Conservation (phyloP, 2,888 invertebrate species). For the Drosophila robusta region DNA sequence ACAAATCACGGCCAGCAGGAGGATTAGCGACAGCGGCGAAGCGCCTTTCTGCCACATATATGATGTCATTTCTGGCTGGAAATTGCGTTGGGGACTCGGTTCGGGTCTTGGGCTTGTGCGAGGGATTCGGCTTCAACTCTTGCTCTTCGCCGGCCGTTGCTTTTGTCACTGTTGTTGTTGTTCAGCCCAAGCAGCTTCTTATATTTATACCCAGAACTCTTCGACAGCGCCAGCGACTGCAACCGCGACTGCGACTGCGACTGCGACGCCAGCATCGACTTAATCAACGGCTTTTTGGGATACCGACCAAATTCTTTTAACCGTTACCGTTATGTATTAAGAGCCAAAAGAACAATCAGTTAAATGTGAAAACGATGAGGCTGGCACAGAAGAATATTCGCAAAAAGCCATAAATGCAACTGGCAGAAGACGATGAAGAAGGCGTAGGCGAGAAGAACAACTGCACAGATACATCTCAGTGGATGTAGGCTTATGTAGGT, state of each 20-base stretch:
- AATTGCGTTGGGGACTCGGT: slow-evolving; percentile 44
- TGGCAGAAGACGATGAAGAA: not conserved
- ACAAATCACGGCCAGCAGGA: slow-evolving; percentile 52
- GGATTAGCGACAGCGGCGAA: slow-evolving; percentile 61
- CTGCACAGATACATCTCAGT: too few species aligned
- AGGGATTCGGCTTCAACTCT: not conserved
- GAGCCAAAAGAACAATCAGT: slow-evolving; percentile 17
- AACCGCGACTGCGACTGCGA: slow-evolving; percentile 8
- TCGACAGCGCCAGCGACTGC: not conserved
- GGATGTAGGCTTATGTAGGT: too few species aligned
- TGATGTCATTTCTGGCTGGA: slow-evolving; percentile 60
- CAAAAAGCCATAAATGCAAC: not conserved
- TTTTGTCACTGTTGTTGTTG: slow-evolving; percentile 40
- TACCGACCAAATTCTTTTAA: slow-evolving; percentile 18
- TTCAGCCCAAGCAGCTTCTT: slow-evolving; percentile 39
- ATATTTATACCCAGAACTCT: slow-evolving; percentile 62
- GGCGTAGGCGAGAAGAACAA: too few species aligned
- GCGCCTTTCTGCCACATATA: slow-evolving; percentile 45
- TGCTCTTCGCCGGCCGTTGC: slow-evolving; percentile 1
- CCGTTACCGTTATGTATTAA: slow-evolving; percentile 59
- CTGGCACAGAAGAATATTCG: not conserved
- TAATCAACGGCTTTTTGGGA: slow-evolving; percentile 40
- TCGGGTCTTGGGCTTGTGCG: slow-evolving; percentile 8
- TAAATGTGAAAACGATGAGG: not conserved
- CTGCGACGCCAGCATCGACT: slow-evolving; percentile 33